Evolutionary conservation across 2,113 vertebrate genomes (phyloP), one percentile per base, ranked within the genome.

Genomic region (Pyrgilauda ruficollis): DNA sequence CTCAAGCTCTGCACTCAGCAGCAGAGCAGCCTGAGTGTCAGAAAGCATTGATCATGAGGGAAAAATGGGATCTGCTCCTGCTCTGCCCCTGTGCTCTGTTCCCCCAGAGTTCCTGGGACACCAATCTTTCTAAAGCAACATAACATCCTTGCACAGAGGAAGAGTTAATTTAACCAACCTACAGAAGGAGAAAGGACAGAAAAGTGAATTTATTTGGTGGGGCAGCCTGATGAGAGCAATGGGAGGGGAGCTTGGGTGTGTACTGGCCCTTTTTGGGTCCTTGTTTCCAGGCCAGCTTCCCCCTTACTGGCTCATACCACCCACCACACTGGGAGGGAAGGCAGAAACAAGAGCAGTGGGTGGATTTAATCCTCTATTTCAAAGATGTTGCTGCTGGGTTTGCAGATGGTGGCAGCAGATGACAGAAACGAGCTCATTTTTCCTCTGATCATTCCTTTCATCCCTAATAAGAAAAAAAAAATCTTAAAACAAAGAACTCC

Each of bases 351-450:
- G 67, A 93, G 82, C 87, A 90, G 9, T 69, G 70, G 58, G 87
- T 90, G 75, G 62, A 84, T 94, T 91, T 87, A 89, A 79, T 95
- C 73, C 41, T 14, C 3, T 67, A 1, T 95, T 87, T 94, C 90
- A 91, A 93, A 85, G 84, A 68, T 76, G 26, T 85, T 95, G 87
- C 95, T 93, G 62, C 84, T 91, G 85, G 37, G 26, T 91, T 95
- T 95, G 87, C 94, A 96, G 84, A 85, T 95, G 94, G 90, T 96
- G 95, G 82, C 90, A 97, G 87, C 90, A 95, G 90, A 95, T 94
- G 90, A 96, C 90, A 96, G 82, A 96, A 95, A 61, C 18, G 1
- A 91, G 58, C 74, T 94, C 16, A 53, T 82, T 95, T 90, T 94
- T 56, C 74, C 69, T 87, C 78, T 72, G 61, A 91, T 84, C 8